Base-by-base conservation (phyloP, 2,888 invertebrate genomes). In the Pachymerium ferrugineum region DNA sequence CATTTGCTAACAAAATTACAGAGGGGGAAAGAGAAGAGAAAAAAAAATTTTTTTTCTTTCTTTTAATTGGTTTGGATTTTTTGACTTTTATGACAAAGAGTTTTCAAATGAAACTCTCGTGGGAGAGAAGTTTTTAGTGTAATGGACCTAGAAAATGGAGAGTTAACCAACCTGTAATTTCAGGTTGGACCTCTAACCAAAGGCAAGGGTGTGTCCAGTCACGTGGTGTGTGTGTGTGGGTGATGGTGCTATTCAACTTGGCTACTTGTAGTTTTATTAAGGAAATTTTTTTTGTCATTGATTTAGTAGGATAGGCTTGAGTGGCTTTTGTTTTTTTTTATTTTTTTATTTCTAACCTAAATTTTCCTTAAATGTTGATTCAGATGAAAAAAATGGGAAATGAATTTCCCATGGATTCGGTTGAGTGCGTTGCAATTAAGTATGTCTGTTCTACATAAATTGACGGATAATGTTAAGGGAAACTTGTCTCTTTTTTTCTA, bases 81-180 rank as follows among this genome's bases (percentile, higher is more conserved):
- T 62, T 62, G 25, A 62, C 62, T 62, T 62, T 62, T 62, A 62
- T 62, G 62, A 62, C 25, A 62, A 62, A 62, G 62, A 28, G 62
- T 28, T 62, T 62, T 62, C 25, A 62, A 62, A 62, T 62, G 62
- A 62, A 62, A 62, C n/a, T 28, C 62, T 62, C 62, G 62, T 62
- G 62, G 62, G 62, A 62, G 62, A 62, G 62, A 25, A 62, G 69
- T 29, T 19, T 28, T 33, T 33, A 30, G 33, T 69, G 69, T 69
- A 69, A 69, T 69, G 69, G 69, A 19, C 69, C 69, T 30, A 69
- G 69, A 69, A 69, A n/a, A 69, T 69, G 30, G 31, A 69, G 33
- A 69, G 69, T 33, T 33, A 69, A 33, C 69, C 69, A 69, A 69
- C 69, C 69, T 69, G 69, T 69, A 69, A 69, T 69, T 69, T 69